Evolutionary conservation across 2,888 invertebrate genomes (phyloP).

Genomic region (Hydrotaea diabolus): DNA sequence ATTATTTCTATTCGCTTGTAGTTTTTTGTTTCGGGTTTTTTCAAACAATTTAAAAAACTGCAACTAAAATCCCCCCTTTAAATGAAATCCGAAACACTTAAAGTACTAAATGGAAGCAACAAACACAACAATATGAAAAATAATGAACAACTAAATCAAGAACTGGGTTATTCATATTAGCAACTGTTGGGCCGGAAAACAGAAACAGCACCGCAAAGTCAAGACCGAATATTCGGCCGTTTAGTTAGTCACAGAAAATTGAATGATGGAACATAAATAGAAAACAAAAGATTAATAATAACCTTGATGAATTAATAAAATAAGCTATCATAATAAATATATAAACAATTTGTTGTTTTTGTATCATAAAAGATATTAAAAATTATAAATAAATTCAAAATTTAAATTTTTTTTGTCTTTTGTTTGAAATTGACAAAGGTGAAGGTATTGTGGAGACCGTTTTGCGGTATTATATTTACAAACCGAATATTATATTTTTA

Average conservation of each 20-base stretch:
- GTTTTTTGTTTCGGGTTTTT: neutral
- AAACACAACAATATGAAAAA: neutral
- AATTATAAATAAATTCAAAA: neutral
- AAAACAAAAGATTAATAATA: neutral
- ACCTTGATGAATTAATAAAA: neutral
- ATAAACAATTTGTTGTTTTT: neutral
- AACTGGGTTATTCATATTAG: slow-evolving; percentile 1
- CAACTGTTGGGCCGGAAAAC: neutral
- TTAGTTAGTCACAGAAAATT: neutral
- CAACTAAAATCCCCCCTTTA: slow-evolving; percentile 6
- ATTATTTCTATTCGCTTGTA: neutral
- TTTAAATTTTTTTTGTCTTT: too few species aligned
- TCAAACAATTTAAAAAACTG: slow-evolving; percentile 23
- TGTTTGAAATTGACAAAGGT: too few species aligned
- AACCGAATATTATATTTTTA: too few species aligned
- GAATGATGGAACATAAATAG: neutral
- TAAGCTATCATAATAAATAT: neutral
- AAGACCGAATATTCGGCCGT: neutral
- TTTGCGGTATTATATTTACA: too few species aligned
- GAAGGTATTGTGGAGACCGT: too few species aligned
- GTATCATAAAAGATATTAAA: neutral
- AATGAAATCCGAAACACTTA: neutral
- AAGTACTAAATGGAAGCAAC: neutral
- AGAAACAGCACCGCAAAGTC: neutral
- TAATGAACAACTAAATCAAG: slow-evolving; percentile 5